A percentile compares a stretch with the other conserved stretches of the same genome.
Conservation (phyloP, 2,797 vertebrate genomes). For the Microcaecilia unicolor region DNA sequence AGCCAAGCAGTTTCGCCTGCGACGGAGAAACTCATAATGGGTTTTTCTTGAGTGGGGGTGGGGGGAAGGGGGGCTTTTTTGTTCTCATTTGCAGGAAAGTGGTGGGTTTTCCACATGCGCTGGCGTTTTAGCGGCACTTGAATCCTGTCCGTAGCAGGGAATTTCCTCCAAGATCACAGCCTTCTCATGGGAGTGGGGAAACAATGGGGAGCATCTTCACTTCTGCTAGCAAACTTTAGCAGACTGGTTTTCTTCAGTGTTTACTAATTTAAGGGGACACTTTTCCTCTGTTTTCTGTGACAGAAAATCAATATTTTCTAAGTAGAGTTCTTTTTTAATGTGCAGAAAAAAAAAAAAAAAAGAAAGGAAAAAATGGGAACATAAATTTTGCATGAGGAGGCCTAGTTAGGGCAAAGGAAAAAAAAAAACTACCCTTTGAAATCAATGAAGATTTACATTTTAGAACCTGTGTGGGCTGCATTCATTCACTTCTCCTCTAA, state of each 20-base stretch:
- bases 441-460: too few species aligned
- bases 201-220: too few species aligned
- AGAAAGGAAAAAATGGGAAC: too few species aligned
- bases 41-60: background rate
- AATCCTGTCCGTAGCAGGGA: background rate
- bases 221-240: too few species aligned
- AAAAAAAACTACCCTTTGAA: too few species aligned
- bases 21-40: background rate
- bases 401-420: too few species aligned
- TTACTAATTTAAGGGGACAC: background rate
- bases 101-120: too few species aligned
- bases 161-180: background rate
- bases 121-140: background rate
- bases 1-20: background rate
- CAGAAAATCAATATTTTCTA: background rate
- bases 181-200: background rate
- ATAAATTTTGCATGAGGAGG: too few species aligned
- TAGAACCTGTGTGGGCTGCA: too few species aligned
- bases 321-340: background rate
- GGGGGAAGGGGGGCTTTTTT: background rate
- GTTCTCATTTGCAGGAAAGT: background rate
- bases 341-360: too few species aligned
- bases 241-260: background rate
- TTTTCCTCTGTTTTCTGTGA: background rate
- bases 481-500: too few species aligned